These are phyloP conservation scores for Chamaedrilus cognettii DNA, from an alignment of 2,888 invertebrate species.

Conservation along the genomic window DNA sequence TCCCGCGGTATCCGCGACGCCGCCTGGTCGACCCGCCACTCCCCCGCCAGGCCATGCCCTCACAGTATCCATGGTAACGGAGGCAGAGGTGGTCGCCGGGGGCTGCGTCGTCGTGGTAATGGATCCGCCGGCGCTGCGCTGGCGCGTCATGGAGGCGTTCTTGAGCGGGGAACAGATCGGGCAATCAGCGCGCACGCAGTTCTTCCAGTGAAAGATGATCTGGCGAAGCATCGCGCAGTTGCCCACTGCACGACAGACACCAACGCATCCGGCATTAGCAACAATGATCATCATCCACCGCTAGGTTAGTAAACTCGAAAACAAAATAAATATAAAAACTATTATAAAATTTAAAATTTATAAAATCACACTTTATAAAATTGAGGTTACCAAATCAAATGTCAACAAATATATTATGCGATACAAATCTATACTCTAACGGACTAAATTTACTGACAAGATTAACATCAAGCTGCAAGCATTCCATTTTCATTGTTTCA, in stretches of 20 bases:
- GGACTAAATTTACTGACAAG: too few species aligned
- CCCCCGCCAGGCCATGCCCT: too few species aligned
- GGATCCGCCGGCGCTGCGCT: not conserved
- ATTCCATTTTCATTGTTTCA: too few species aligned
- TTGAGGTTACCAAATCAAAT: too few species aligned
- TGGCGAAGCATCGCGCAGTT: constrained; percentile 99
- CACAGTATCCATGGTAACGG: not conserved
- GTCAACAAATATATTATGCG: too few species aligned
- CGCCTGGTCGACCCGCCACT: not conserved
- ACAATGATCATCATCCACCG: too few species aligned
- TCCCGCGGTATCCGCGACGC: not conserved
- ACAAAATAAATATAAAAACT: too few species aligned
- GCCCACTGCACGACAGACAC: constrained; percentile 66
- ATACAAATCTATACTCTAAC: too few species aligned
- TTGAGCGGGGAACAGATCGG: constrained; percentile 98
- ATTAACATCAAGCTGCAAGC: too few species aligned
- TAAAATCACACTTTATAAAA: too few species aligned
- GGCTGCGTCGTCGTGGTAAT: not conserved
- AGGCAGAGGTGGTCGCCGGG: not conserved
- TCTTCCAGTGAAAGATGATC: constrained; percentile 99
- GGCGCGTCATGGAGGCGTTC: constrained; percentile 22
- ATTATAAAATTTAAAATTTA: not conserved
- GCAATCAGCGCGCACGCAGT: constrained; percentile 92
- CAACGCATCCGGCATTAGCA: too few species aligned
- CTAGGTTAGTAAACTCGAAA: too few species aligned